Evolutionary conservation across 2,797 vertebrate species (phyloP), one percentile per base, ranked within the genome.

Genomic region (Dermochelys coriacea): DNA sequence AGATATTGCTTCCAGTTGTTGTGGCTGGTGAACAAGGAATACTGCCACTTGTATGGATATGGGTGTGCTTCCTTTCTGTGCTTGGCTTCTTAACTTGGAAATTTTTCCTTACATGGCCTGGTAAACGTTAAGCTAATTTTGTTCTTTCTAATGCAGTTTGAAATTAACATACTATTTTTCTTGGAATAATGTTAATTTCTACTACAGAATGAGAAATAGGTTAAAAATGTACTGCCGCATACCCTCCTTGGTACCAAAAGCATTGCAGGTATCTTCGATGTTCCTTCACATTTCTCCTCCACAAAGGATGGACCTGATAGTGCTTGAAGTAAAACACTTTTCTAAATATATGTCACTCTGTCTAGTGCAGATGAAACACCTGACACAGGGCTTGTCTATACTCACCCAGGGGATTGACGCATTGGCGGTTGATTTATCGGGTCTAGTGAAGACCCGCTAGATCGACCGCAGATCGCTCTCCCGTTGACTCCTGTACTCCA

Each of bases 261-360:
- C 37, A 71, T 85, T 94, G 80, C 84, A 25, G 14, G 59, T 61
- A 34, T 61, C 59, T 61, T 61, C 15, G 15, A 16, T 2, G 6
- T 34, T 34, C 29, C 64, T 21, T 71, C 64, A 71, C 18, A 5
- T 71, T 71, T 41, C 64, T 25, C 21, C 64, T 23, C 19, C 10
- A 71, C 64, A 41, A 59, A 61, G 85, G 4, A 74, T 52, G 82
- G 41, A 1, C 84, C 50, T 12, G 37, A 87, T 84, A 91, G 82
- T n/a, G 89, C 74, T n/a, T 89, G 86, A 89, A 88, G 87, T 55
- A 54, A 68, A 77, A 74, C 86, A 85, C 47, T 27, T 84, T 94
- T 91, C 82, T 68, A 80, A 85, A 95, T 84, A 45, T 12, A 2
- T 23, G 15, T 8, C 37, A 88, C 50, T 79, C 45, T 49, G 27